phyloP scores from a whole-genome alignment of 2,888 invertebrate species.

The Tipula confusa region DNA sequence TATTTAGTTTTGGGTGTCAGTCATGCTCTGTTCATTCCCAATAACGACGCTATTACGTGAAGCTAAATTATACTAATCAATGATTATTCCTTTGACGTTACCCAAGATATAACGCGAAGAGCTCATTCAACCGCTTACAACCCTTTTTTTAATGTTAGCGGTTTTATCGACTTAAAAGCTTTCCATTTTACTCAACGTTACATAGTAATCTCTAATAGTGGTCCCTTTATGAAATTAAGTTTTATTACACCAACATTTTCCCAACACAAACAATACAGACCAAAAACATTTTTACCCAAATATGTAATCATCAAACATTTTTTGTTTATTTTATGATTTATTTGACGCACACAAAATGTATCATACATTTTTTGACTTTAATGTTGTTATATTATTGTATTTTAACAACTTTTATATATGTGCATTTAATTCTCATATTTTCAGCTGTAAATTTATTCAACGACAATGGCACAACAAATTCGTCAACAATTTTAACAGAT shows the following conservation, averaged over 20 bases:
- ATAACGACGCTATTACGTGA: too few relatives aligned
- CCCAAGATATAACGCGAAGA: too few relatives aligned
- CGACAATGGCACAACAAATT: neutral
- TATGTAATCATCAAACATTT: neutral
- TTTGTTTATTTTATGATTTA: neutral
- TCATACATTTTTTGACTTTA: neutral
- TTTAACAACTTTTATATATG: neutral
- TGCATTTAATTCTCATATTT: neutral
- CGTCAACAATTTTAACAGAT: neutral
- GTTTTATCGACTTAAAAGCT: too few relatives aligned
- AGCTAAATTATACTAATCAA: too few relatives aligned
- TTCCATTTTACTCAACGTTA: too few relatives aligned
- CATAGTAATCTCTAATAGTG: too few relatives aligned
- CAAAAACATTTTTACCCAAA: neutral
- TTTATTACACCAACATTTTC: neutral
- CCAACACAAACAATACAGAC: neutral
- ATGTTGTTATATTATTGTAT: neutral
- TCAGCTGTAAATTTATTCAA: constrained; percentile 26
- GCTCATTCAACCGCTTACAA: too few relatives aligned
- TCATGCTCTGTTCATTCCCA: too few relatives aligned
- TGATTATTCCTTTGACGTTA: too few relatives aligned
- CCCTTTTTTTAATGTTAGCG: too few relatives aligned
- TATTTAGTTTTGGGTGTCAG: too few relatives aligned
- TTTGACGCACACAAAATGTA: neutral
- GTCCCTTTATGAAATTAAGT: too few relatives aligned